Evolutionary conservation across 2,888 invertebrate species (phyloP), one percentile per base, ranked within the genome.

Genomic region (Drosophila aldrichi): DNA sequence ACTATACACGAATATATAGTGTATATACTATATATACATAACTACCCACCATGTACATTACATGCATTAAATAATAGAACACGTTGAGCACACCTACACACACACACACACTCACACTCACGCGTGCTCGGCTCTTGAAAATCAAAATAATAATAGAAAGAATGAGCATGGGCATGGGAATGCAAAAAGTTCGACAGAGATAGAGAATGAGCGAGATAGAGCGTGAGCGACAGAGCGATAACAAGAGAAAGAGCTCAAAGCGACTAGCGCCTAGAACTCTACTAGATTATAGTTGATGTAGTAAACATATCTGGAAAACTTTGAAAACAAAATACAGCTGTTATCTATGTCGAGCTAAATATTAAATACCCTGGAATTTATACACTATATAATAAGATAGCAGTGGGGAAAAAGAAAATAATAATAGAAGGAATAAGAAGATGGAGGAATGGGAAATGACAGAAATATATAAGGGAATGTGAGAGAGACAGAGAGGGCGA

Each of bases 51-150:
- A 22, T 22, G 20, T 22, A 22, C 20, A 22, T 22, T 70, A 77
- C 62, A 66, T 71, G 72, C 78, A 77, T 81, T 78, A 69, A 82
- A 78, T 78, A 81, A 78, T 81, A 72, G 78, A 77, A 32, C 77
- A 81, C 77, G 81, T 77, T 77, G 78, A 71, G 60, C 77, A 52
- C 51, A 51, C 36, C 36, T 16, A 34, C 51, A 36, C 51, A 20
- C 25, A 25, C 22, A 22, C 25, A 1, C 25, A 25, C 8, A 29
- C 29, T 32, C 49, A 51, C 20, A 34, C 49, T 1, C 20, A 16
- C 9, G 20, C 51, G 36, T 9, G 51, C 51, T 20, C 41, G 46
- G 38, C n/a, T 25, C 44, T 74, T 38, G 49, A 75, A 79, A 70
- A 76, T 76, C 81, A 76, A 64, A 80, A 76, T 77, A 70, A 65